Conservation (phyloP, 1,140 invertebrate species). For the Cepaea nemoralis region DNA sequence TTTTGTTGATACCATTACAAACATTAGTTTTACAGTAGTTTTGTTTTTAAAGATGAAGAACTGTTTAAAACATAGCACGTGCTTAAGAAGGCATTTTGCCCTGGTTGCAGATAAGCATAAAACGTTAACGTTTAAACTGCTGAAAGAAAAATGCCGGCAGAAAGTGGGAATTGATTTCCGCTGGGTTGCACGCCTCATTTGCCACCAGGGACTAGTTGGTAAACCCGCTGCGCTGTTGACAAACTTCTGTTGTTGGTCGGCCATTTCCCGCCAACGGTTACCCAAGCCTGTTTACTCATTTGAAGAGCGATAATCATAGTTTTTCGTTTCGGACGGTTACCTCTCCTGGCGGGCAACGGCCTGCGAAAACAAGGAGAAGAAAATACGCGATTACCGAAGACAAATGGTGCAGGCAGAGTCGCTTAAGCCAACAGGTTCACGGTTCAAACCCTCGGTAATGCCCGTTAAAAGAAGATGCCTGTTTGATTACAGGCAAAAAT, state of each 20-base stretch:
- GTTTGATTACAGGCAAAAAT: neutral
- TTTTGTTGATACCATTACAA: too few species aligned
- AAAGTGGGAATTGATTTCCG: neutral
- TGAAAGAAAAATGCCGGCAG: neutral
- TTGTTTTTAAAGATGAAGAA: too few species aligned
- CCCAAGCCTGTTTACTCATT: neutral
- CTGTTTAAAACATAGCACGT: too few species aligned
- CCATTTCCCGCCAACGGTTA: neutral
- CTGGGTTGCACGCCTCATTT: neutral
- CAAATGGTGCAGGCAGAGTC: neutral
- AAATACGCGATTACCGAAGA: neutral
- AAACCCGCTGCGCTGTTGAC: neutral
- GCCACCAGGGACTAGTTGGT: neutral
- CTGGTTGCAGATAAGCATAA: neutral
- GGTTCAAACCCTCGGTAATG: neutral
- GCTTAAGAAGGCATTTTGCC: neutral
- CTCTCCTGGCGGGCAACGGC: neutral
- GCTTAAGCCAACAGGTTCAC: neutral
- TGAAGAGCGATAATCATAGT: neutral
- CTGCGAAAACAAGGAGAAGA: neutral
- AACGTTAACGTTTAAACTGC: neutral
- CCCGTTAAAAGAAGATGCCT: neutral
- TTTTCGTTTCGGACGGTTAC: constrained; percentile 1
- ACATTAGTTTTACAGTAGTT: neutral
- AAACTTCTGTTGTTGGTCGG: neutral